Percentiles rank a stretch among this genome's conserved stretches.
Evolutionary conservation across 2,113 vertebrate genomes (phyloP).

Genomic region (Aepyceros melampus): DNA sequence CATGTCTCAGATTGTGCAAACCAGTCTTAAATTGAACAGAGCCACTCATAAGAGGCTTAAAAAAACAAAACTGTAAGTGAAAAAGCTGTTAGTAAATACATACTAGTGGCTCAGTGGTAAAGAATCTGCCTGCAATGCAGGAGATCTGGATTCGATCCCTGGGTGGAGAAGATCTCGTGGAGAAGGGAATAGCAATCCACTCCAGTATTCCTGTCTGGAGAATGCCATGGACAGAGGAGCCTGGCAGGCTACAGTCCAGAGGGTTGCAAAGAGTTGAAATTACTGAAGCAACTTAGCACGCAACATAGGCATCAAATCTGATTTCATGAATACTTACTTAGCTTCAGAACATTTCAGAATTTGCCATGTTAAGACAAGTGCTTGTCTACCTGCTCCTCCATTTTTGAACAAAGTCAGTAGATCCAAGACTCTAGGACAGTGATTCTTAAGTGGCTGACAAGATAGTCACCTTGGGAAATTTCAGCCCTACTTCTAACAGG

Average conservation of each 20-base stretch:
- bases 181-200: not conserved
- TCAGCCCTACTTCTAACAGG: not conserved
- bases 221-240: not conserved
- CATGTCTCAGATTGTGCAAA: not conserved
- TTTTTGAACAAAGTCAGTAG: not conserved
- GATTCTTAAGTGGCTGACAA: not conserved
- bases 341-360: not conserved
- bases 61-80: not conserved
- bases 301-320: not conserved
- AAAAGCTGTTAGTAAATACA: constrained; percentile 15
- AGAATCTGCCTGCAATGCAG: not conserved
- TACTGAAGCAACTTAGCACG: not conserved
- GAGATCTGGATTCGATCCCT: not conserved
- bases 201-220: not conserved
- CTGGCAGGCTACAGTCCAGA: not conserved
- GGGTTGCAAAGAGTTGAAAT: not conserved
- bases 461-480: not conserved
- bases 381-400: not conserved
- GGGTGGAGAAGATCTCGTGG: not conserved
- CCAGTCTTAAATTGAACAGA: not conserved
- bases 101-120: not conserved
- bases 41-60: not conserved
- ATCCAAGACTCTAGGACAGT: not conserved
- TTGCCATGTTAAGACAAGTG: not conserved
- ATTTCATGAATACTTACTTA: not conserved